Percentiles rank a stretch among this genome's conserved stretches.
Evolutionary conservation across 2,113 vertebrate genomes (phyloP).

Genomic region (Ceyx melanurus): DNA sequence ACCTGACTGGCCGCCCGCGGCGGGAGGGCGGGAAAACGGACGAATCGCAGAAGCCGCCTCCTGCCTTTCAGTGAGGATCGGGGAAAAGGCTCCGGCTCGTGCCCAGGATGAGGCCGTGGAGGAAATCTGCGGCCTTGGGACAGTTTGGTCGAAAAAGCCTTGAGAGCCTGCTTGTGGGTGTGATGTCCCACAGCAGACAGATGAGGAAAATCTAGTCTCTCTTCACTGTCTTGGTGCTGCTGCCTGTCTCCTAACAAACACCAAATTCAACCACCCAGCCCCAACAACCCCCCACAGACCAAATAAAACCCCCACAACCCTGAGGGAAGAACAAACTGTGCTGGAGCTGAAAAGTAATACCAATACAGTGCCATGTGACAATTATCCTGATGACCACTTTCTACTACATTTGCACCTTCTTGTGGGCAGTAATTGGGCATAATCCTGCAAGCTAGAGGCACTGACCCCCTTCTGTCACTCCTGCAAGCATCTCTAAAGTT

Average conservation of each 20-base stretch:
- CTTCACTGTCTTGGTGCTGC: background rate
- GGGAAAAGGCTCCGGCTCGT: background rate
- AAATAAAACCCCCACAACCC: background rate
- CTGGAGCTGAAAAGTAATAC: background rate
- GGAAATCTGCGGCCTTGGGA: rapidly evolving
- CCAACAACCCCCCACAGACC: background rate
- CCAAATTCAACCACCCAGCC: background rate
- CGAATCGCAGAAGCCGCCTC: no score
- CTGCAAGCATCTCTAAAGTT: background rate
- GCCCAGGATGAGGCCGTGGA: background rate
- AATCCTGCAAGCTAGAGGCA: background rate
- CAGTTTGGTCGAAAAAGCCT: background rate
- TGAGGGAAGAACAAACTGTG: background rate
- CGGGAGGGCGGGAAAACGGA: no score
- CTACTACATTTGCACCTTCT: background rate
- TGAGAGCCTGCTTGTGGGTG: background rate
- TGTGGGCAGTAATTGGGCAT: background rate
- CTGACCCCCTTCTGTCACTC: background rate
- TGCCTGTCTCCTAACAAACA: background rate
- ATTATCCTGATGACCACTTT: background rate
- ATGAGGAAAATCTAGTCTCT: background rate
- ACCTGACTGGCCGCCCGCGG: background rate
- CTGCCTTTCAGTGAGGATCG: rapidly evolving
- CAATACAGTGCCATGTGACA: background rate
- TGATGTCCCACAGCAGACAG: background rate